Conservation (phyloP, 1,140 invertebrate species). For the Aphelinus certus region DNA sequence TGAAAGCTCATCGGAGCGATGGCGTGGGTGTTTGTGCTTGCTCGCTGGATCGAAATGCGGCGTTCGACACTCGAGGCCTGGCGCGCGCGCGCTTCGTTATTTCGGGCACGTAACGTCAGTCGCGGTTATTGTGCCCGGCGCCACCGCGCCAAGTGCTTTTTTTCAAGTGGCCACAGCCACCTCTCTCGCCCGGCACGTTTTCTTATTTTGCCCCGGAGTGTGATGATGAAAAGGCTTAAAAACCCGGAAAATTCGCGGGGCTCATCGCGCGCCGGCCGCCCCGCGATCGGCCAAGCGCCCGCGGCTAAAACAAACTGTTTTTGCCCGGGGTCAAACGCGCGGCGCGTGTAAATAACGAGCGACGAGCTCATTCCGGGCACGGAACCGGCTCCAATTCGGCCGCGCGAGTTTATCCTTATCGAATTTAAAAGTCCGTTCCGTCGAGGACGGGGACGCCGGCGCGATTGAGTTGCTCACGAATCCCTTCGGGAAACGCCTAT, state of each 20-base stretch:
- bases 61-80: slow-evolving; percentile 16
- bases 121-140: slow-evolving; percentile 60
- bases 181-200: slow-evolving; percentile 38
- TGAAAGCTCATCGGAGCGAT: neutral
- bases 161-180: neutral
- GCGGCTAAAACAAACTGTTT: slow-evolving; percentile 49
- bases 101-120: slow-evolving; percentile 61
- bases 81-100: slow-evolving; percentile 52
- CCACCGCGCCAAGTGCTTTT: neutral
- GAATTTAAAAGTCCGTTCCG: too few species aligned
- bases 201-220: slow-evolving; percentile 50
- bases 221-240: slow-evolving; percentile 55
- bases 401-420: too few species aligned
- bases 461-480: too few species aligned
- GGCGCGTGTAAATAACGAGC: neutral
- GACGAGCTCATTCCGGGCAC: neutral
- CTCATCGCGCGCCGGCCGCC: neutral
- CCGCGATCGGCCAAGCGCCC: slow-evolving; percentile 18
- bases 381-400: too few species aligned
- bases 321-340: slow-evolving; percentile 22
- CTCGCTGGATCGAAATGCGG: slow-evolving; percentile 44
- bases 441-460: too few species aligned
- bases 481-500: too few species aligned
- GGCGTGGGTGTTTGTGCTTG: neutral
- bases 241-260: slow-evolving; percentile 48